Percentiles rank a stretch among this genome's conserved stretches.
Conservation (phyloP, 2,113 vertebrate genomes). For the Campylomormyrus numenius region DNA sequence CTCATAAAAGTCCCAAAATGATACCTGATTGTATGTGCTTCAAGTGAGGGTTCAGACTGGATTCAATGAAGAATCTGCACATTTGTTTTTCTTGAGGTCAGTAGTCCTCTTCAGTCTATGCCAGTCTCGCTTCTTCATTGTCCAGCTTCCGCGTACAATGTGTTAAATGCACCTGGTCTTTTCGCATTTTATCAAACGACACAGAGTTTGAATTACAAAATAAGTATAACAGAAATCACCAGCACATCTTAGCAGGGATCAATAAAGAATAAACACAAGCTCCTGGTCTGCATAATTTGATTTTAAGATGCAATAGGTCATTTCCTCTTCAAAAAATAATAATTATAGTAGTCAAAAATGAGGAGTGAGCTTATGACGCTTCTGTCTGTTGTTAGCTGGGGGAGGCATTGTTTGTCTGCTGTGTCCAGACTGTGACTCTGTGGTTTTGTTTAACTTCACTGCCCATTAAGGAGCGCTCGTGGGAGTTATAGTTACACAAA, state of each 20-base stretch:
- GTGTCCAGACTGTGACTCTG: not conserved
- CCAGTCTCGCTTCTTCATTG: not conserved
- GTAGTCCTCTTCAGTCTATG: not conserved
- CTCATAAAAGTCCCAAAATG: not conserved
- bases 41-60: not conserved
- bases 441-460: not conserved
- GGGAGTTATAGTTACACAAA: no score
- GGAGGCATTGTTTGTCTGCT: not conserved
- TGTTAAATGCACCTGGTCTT: not conserved
- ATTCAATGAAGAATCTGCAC: not conserved
- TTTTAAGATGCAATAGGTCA: not conserved
- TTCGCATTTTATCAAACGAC: not conserved
- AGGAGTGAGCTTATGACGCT: not conserved
- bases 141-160: not conserved
- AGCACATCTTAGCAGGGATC: not conserved
- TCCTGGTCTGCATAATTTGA: not conserved
- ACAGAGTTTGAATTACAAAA: not conserved
- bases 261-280: not conserved
- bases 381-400: not conserved
- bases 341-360: not conserved
- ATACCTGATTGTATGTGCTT: not conserved
- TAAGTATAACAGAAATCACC: not conserved
- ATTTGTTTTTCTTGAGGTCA: not conserved
- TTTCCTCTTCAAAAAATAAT: not conserved
- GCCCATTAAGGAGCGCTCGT: not conserved